Base-by-base conservation (phyloP, 2,888 invertebrate species). In the Tachina grossa region DNA sequence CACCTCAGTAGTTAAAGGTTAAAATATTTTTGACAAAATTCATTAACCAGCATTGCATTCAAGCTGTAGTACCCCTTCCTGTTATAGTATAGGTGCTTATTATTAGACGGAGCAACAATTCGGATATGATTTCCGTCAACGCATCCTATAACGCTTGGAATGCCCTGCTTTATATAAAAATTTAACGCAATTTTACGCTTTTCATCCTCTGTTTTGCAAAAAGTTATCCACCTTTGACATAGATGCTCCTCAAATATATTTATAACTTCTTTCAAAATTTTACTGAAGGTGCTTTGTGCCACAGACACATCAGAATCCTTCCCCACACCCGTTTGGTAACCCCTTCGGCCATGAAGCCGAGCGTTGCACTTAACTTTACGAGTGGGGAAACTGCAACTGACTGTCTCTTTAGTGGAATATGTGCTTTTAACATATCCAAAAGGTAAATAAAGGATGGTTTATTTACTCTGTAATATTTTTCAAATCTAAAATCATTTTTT, bases 311-410 rank as follows among this genome's bases (percentile, higher is more conserved):
- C 49, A 19, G 49, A 53, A 10, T 65, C 75, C 45, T 75, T 61
- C 53, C 65, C 53, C 51, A 61, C 31, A 61, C 41, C 19, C 19
- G 63, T 63, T 45, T 45, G 43, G 19, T 71, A 66, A 11, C 77
- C n/a, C 57, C 77, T 66, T 77, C 77, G 39, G 77, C 77, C 53
- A 65, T 65, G 55, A 77, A 77, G 55, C 77, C 57, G 22, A 77
- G 47, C 14, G 66, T 55, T 39, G 77, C 77, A 59, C 55, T 55
- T 31, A 77, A 47, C 43, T 77, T 77, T 53, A 68, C 43, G 31
- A 77, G n/a, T 22, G 65, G 65, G 65, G 77, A 77, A 57, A 77
- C 43, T 49, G 66, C 66, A 66, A 66, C 47, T 51, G 66, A 68
- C 66, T 66, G 65, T 55, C 57, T 51, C 14, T 57, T 57, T 49